Evolutionary conservation across 2,888 invertebrate species (phyloP), one percentile per base, ranked within the genome.

Genomic region (Watsonalla binaria): DNA sequence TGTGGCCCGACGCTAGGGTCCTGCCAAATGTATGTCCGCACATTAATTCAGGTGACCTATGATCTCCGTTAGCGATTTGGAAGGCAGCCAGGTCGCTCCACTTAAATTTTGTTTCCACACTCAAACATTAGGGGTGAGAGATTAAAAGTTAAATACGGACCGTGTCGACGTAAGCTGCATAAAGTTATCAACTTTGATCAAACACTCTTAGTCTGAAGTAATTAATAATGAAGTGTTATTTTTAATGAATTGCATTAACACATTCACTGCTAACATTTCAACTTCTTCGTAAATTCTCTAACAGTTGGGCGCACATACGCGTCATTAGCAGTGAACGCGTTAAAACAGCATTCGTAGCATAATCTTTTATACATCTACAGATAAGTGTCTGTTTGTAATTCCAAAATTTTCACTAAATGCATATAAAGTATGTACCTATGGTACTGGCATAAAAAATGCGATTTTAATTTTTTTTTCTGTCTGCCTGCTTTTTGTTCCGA

Each of bases 41-140:
- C 84, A 81, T 83, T 82, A 81, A 77, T 76, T 72, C 76, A 80
- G 80, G 82, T 85, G 83, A 86, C 80, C 80, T 80, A 82, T 58
- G 80, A 76, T 74, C 79, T 70, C 70, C 61, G 73, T 67, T 69
- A 72, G 74, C 76, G 78, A 80, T 81, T 84, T 86, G 86, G 86
- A 82, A 59, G 60, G 63, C 53, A 58, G 84, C 86, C 85, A 86
- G 78, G 65, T 65, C 56, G 55, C 67, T 66, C 62, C 70, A 71
- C 78, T 79, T 81, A 83, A 79, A 80, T 82, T 82, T 76, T 71
- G 78, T 76, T 80, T 72, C 71, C 74, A 58, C 66, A 66, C 69
- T 71, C 69, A 63, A 78, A 74, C 76, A 78, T 78, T 77, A 77
- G 73, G 62, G 66, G 67, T 61, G 63, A 74, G 68, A 72, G 77